phyloP scores from a whole-genome alignment of 2,113 vertebrate genomes.

The Trematocara zebra region DNA sequence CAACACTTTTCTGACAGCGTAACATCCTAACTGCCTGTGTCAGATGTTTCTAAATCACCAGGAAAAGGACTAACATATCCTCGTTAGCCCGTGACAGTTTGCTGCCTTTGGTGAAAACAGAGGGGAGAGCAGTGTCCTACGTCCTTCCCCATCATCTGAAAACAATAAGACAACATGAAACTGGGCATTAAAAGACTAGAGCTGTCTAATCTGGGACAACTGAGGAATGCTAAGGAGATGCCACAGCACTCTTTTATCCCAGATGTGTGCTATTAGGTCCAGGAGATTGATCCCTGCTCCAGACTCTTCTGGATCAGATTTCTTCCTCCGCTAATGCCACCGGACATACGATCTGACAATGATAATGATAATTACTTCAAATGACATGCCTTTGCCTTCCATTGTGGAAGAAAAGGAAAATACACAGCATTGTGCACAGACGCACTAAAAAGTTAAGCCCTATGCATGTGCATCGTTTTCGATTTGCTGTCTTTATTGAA shows the following conservation, averaged over 20 bases:
- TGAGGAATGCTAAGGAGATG: slow-evolving; percentile 46
- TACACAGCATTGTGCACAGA: not conserved
- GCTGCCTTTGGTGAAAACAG: not conserved
- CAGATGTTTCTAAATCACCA: not conserved
- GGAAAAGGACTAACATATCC: not conserved
- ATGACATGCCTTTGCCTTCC: slow-evolving; percentile 53
- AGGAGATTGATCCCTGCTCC: not conserved
- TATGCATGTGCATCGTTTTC: not conserved
- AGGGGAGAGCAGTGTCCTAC: not conserved
- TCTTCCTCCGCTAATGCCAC: slow-evolving; percentile 42
- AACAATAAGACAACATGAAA: slow-evolving; percentile 42
- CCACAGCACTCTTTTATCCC: slow-evolving; percentile 48
- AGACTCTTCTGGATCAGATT: slow-evolving; percentile 29
- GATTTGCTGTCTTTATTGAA: not conserved
- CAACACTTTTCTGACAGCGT: not conserved
- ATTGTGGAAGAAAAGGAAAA: slow-evolving; percentile 13
- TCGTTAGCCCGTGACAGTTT: not conserved
- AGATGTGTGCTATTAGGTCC: slow-evolving; percentile 55
- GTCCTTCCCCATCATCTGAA: slow-evolving; percentile 54
- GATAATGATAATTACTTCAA: slow-evolving; percentile 60
- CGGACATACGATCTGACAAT: slow-evolving; percentile 51
- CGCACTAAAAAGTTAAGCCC: not conserved
- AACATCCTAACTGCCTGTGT: not conserved
- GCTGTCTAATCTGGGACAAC: slow-evolving; percentile 44
- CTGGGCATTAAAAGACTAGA: slow-evolving; percentile 23